Evolutionary conservation across 2,797 vertebrate genomes (phyloP), one percentile per base, ranked within the genome.

Genomic region (Acanthopagrus latus): DNA sequence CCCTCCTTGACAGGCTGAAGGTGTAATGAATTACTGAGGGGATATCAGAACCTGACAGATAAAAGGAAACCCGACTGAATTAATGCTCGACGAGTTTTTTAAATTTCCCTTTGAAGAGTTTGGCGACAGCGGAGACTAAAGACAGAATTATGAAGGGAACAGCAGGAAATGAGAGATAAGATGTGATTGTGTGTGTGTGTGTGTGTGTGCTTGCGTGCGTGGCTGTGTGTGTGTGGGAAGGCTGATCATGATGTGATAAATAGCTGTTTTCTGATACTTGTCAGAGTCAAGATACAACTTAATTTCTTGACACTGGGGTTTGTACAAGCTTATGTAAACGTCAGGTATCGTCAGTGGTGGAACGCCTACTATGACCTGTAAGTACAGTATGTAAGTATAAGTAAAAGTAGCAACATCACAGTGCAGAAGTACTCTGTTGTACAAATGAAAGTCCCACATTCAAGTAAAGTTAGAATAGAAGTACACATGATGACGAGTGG

Each of bases 31-130:
- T 85, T 72, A 86, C 67, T 38, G 76, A 76, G 75, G 56, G 29
- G 74, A 82, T 81, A 74, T 75, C 72, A 56, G 70, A 76, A 80
- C 33, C 23, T 78, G 79, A 82, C 73, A 82, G 84, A 88, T 87
- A 71, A 85, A 86, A 85, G 77, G 44, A 77, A 76, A 52, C 59
- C 68, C 3, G 3, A 52, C 69, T 82, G 72, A 86, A 78, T 83
- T 84, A 73, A 83, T 74, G 72, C 41, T 27, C 65, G 18, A 7
- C 4, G 0, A 21, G 27, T 9, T 75, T 77, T 71, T 74, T 23
- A 64, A 25, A 65, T 64, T 50, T 78, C 64, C 56, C 64, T 81
- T 79, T 48, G 55, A 74, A 52, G n/a, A 76, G 17, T 18, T 63
- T 25, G 46, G 38, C 17, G 55, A 70, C 50, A 59, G 67, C n/a